These are phyloP conservation scores for Aelia acuminata DNA, from an alignment of 2,888 invertebrate species.

Conservation along the genomic window DNA sequence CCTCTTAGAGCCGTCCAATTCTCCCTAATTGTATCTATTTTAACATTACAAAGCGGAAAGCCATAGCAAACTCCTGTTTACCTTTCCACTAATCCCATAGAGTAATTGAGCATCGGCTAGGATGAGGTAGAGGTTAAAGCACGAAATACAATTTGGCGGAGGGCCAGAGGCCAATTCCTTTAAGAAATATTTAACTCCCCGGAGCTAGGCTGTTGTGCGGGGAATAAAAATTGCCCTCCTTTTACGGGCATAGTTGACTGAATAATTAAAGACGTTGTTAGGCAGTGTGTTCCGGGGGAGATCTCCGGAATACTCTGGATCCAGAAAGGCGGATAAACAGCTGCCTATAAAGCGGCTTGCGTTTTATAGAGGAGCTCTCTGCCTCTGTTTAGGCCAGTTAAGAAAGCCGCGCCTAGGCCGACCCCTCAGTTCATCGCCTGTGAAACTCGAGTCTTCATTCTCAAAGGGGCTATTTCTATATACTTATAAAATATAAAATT, in stretches of 20 bases:
- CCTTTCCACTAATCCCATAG: not conserved
- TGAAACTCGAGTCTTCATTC: not conserved
- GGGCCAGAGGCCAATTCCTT: not conserved
- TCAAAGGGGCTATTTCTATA: no score
- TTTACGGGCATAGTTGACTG: not conserved
- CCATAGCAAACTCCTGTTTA: not conserved
- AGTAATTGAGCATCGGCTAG: not conserved
- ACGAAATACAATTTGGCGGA: not conserved
- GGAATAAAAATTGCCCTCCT: not conserved
- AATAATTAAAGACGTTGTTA: conserved; percentile 16
- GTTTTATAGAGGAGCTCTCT: not conserved
- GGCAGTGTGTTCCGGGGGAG: not conserved
- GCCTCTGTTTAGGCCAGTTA: not conserved
- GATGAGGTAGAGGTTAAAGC: not conserved
- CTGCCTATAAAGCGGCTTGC: conserved; percentile 8
- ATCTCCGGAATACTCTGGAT: not conserved
- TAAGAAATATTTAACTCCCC: conserved; percentile 1
- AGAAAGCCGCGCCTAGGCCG: not conserved
- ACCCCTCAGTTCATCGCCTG: not conserved
- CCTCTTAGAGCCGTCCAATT: not conserved
- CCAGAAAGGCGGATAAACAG: conserved; percentile 3
- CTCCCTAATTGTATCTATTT: not conserved
- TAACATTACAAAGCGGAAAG: not conserved
- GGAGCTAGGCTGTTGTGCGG: not conserved
- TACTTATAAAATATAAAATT: no score